These are phyloP conservation scores for Dasysyrphus albostriatus DNA, from an alignment of 2,888 invertebrate species.

Conservation along the genomic window DNA sequence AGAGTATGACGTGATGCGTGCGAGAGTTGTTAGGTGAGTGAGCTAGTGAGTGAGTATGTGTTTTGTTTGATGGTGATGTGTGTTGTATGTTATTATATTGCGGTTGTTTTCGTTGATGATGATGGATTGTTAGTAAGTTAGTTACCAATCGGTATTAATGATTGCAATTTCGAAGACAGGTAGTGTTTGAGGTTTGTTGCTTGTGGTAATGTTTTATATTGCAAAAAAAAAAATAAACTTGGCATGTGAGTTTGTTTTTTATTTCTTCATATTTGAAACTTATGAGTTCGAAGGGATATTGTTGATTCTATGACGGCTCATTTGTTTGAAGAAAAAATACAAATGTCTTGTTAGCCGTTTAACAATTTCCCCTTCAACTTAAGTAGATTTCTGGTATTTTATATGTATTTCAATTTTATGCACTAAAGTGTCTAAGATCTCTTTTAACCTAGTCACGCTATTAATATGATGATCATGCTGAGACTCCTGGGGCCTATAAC, in stretches of 20 bases:
- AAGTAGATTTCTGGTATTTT: neutral
- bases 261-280: neutral
- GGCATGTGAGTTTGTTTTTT: neutral
- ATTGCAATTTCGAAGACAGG: constrained; percentile 76
- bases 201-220: constrained; percentile 57
- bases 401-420: neutral
- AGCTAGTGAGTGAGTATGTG: constrained; percentile 10
- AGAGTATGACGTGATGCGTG: neutral
- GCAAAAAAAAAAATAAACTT: neutral
- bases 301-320: neutral
- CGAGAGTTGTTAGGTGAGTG: neutral
- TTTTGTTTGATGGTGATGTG: constrained; percentile 1
- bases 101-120: constrained; percentile 66
- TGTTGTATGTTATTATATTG: constrained; percentile 41
- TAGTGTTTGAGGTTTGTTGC: constrained; percentile 65
- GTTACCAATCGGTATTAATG: constrained; percentile 73
- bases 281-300: neutral
- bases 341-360: neutral
- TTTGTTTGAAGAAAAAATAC: neutral
- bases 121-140: constrained; percentile 76
- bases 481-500: too few relatives aligned
- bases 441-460: neutral
- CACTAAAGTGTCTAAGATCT: neutral
- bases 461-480: too few relatives aligned
- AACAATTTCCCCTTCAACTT: neutral